Base-by-base conservation (phyloP, 2,888 invertebrate species). In the Lepidochitona cinerea region DNA sequence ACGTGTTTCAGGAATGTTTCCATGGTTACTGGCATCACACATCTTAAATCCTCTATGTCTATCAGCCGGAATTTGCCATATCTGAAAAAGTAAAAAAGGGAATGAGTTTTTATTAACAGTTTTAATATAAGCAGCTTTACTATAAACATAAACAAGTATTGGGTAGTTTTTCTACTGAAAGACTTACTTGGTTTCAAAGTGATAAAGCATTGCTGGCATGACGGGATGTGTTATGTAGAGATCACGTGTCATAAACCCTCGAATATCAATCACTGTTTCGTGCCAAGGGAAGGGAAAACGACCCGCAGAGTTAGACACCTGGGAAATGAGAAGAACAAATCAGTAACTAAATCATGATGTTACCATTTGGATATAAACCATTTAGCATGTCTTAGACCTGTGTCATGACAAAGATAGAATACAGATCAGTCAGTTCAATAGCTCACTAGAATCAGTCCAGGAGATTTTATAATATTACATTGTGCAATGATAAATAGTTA, bases 281-380 rank as follows among this genome's bases (percentile, higher is more conserved):
- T 96, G 96, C 97, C 97, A 97, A 0, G 97, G 95, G 72, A 95
- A 90, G 9, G 80, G 74, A 32, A 83, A 80, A 72, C 89, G 78
- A 35, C 89, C 89, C 1, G 89, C 89, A 32, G 84, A 79, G 66
- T 85, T 82, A n/a, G 88, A 87, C 5, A 81, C 80, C 89, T 89
- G 81, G 29, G 41, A 64, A 29, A 32, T 29, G 23, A 67, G n/a
- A n/a, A n/a, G n/a, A n/a, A n/a, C n/a, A n/a, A n/a, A n/a, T n/a
- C n/a, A n/a, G n/a, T n/a, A n/a, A n/a, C n/a, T n/a, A n/a, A n/a
- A n/a, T n/a, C n/a, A n/a, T n/a, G n/a, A n/a, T n/a, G n/a, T n/a
- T n/a, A n/a, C n/a, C n/a, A n/a, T n/a, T n/a, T n/a, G n/a, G n/a
- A n/a, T n/a, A n/a, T n/a, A n/a, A n/a, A n/a, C n/a, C n/a, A n/a